A percentile compares a stretch with the other conserved stretches of the same genome.
phyloP scores from a whole-genome alignment of 2,113 vertebrate species.

The Tringa solitaria region DNA sequence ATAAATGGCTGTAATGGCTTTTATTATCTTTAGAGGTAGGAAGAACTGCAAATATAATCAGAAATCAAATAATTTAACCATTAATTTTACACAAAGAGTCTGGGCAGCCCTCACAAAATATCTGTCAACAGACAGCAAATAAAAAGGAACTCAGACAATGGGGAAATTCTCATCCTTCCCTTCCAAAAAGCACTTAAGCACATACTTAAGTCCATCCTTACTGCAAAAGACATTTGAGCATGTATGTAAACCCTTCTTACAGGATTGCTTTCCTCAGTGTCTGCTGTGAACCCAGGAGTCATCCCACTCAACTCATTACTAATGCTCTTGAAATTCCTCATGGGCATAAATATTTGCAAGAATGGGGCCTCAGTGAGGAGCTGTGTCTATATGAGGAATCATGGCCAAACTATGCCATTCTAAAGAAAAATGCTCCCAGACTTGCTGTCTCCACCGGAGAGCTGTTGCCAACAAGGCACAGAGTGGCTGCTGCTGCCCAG shows the following conservation, averaged over 20 bases:
- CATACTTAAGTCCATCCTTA: neutral
- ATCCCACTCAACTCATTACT: neutral
- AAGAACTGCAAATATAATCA: constrained; percentile 17
- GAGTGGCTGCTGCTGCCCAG: neutral
- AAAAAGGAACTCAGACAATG: neutral
- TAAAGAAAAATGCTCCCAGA: neutral
- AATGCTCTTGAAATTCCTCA: constrained; percentile 11
- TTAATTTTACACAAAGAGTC: neutral
- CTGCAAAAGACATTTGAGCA: neutral
- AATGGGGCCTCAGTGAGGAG: neutral
- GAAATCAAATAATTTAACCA: neutral
- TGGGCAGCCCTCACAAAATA: neutral
- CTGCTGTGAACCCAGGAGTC: neutral
- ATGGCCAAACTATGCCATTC: neutral
- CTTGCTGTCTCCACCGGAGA: neutral
- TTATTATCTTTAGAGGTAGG: neutral
- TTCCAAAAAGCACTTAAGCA: neutral
- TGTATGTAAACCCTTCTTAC: neutral
- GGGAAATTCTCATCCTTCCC: neutral
- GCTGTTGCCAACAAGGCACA: neutral
- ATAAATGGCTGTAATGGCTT: neutral
- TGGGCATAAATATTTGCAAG: neutral
- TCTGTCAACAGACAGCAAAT: neutral
- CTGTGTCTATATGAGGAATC: neutral
- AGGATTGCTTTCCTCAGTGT: neutral